Conservation (phyloP, 2,113 vertebrate species). For the Dasyurus viverrinus region DNA sequence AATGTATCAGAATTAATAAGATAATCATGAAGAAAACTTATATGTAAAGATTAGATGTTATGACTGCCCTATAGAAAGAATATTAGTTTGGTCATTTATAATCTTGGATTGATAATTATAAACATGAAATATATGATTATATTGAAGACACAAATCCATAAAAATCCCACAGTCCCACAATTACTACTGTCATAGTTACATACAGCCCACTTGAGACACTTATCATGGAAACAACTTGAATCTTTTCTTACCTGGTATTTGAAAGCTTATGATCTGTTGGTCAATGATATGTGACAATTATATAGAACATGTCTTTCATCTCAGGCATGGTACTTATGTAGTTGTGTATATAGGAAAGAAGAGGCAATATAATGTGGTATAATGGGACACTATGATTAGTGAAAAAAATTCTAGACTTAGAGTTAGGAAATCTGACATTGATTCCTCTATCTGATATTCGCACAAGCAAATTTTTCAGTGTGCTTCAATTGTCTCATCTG, state of each 20-base stretch:
- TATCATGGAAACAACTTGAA: constrained; percentile 18
- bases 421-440: background rate
- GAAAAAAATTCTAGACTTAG: background rate
- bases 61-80: constrained; percentile 1
- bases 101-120: background rate
- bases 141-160: constrained; percentile 40
- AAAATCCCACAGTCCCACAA: background rate
- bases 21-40: constrained; percentile 23
- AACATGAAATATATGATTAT: background rate
- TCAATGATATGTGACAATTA: too few species aligned
- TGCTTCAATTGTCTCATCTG: background rate
- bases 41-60: background rate
- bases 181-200: background rate
- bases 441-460: background rate
- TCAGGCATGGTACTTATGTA: background rate
- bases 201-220: constrained; percentile 3
- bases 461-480: background rate
- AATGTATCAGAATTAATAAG: constrained; percentile 25
- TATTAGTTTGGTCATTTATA: background rate
- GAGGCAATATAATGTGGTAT: background rate
- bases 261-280: constrained; percentile 21
- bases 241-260: constrained; percentile 24
- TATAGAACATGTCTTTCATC: background rate
- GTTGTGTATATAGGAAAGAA: background rate
- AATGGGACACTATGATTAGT: background rate